Base-by-base conservation (phyloP, 37 sponge, comb jelly and placozoan species). In the Agelas oroides region DNA sequence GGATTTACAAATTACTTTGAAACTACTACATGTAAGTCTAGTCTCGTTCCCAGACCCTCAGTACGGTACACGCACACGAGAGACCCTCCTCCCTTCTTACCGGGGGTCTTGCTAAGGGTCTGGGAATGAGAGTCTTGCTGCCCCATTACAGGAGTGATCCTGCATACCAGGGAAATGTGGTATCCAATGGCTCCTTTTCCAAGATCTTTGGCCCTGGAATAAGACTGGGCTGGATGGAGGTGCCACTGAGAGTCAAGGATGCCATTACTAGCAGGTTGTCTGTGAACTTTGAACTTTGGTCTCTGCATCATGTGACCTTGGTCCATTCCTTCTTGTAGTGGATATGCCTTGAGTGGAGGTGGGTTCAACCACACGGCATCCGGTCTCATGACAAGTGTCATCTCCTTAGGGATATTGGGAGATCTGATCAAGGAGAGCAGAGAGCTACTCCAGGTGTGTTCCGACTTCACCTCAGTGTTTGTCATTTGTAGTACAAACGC, bases 171-270 rank as follows among this genome's bases (percentile, higher is more conserved):
- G 96, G 94, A 11, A 92, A 92, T 69, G 91, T 90, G 12, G 85
- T 95, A 21, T 95, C 96, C 35, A 90, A 90, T 53, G 87, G 88
- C 23, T 68, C 86, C 17, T 95, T 95, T 76, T 89, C 94, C 24
- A 95, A 95, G 79, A 71, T 95, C 34, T 95, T 95, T 81, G 89
- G 87, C 40, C 96, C 96, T 59, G 96, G 96, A 25, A 23, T 84
- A 0, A 87, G 96, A 19, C 53, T 95, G 32, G 96, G 96, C 18
- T 95, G 96, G 96, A 24, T 92, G 35, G 96, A 95, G 68, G 91
- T 81, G 0, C 94, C 96, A 63, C 25, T 24, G 15, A 39, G 60
- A 6, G 80, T 92, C 6, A 69, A 71, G 18, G 30, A 78, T 2
- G 59, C 28, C 34, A 34, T 92, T 30, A 30, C 39, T 25, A 56